A percentile compares a stretch with the other conserved stretches of the same genome.
Conservation (phyloP, 2,888 invertebrate genomes). For the Drosophila putrida region DNA sequence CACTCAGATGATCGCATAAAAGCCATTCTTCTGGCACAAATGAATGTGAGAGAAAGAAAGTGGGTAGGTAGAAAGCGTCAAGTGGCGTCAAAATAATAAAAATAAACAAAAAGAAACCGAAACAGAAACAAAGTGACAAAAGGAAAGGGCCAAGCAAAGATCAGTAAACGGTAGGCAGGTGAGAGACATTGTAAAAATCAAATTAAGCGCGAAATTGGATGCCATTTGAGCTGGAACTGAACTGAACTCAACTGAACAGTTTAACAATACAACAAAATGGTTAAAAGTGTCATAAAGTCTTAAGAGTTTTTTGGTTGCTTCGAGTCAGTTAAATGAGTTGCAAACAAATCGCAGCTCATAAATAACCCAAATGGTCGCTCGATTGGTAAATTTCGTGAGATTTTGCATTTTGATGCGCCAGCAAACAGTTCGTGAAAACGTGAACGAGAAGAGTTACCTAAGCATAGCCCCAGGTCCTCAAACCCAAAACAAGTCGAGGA, state of each 20-base stretch:
- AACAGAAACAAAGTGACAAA: constrained; percentile 18
- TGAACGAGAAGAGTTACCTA: constrained; percentile 79
- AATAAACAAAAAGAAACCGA: constrained; percentile 5
- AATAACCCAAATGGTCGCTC: constrained; percentile 76
- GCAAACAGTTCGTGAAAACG: constrained; percentile 74
- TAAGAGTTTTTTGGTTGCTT: constrained; percentile 42
- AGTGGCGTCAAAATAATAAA: constrained; percentile 18
- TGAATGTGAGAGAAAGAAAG: constrained; percentile 36
- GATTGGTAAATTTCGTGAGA: constrained; percentile 83
- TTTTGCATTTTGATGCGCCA: constrained; percentile 81
- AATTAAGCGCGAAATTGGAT: constrained; percentile 73
- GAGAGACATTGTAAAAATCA: constrained; percentile 54
- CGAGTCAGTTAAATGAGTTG: constrained; percentile 64
- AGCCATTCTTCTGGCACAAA: constrained; percentile 27
- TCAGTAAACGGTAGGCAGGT: constrained; percentile 45
- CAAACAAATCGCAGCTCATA: constrained; percentile 75
- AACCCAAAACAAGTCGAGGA: neutral
- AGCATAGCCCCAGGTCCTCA: constrained; percentile 54
- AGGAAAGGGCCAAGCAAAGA: constrained; percentile 18
- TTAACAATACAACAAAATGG: constrained; percentile 24
- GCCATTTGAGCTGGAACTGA: constrained; percentile 43
- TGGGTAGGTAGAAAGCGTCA: constrained; percentile 49
- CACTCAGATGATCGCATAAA: constrained; percentile 16
- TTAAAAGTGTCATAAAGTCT: constrained; percentile 76
- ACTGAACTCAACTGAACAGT: constrained; percentile 25